Conservation (phyloP, 1,140 invertebrate species). For the Bombus confusus region DNA sequence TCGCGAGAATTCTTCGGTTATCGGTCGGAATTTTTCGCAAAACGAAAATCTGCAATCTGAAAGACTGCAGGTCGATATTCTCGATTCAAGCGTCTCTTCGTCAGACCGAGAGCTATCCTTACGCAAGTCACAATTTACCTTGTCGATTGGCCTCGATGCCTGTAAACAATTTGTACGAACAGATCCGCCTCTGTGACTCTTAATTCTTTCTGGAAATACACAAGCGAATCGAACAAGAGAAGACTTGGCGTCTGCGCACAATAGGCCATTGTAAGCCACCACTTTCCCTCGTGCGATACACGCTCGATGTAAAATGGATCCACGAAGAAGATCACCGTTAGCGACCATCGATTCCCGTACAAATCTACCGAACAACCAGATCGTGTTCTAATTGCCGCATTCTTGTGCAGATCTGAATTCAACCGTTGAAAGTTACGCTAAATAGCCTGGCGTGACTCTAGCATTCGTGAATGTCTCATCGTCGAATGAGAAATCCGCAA, state of each 20-base stretch:
- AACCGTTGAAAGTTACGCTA: too few relatives aligned
- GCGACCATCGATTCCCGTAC: background rate
- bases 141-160: slow-evolving; percentile 1
- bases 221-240: background rate
- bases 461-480: slow-evolving; percentile 51
- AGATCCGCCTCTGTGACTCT: background rate
- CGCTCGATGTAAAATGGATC: background rate
- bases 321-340: background rate
- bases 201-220: background rate
- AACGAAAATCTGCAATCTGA: background rate
- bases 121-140: too few relatives aligned
- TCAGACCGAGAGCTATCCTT: background rate
- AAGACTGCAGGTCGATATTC: background rate
- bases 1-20: too few relatives aligned
- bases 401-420: slow-evolving; percentile 6
- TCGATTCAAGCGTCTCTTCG: background rate
- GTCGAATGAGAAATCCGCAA: slow-evolving; percentile 49
- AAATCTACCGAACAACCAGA: background rate
- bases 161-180: background rate
- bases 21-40: background rate
- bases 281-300: background rate
- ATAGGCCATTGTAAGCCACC: background rate
- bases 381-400: background rate
- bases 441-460: slow-evolving; percentile 3
- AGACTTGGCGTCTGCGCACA: background rate